These are phyloP conservation scores for Phallusia fumigata DNA, from an alignment of 23 tunicate species.

Conservation along the genomic window DNA sequence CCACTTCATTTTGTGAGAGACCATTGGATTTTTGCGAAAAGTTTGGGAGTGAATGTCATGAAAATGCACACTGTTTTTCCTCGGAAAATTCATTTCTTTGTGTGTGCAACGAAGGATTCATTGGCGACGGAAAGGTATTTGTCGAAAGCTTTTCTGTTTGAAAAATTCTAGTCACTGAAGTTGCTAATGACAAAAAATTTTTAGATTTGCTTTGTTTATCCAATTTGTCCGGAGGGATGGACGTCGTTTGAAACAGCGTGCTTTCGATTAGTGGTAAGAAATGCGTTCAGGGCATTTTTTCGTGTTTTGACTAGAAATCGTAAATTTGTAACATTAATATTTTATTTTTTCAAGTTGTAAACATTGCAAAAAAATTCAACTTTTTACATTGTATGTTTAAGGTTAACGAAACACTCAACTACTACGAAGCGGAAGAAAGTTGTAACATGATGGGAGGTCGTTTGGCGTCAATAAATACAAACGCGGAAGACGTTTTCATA, in stretches of 20 bases:
- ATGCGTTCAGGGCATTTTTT: not conserved
- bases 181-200: no score
- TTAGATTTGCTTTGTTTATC: not conserved
- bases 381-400: not conserved
- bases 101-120: not conserved
- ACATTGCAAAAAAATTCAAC: not conserved
- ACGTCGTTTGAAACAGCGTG: not conserved
- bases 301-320: no score
- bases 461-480: not conserved
- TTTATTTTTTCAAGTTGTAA: not conserved
- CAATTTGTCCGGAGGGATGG: not conserved
- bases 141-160: no score
- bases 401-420: not conserved
- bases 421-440: not conserved
- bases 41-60: not conserved
- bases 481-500: not conserved
- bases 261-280: not conserved
- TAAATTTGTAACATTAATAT: no score
- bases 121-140: slow-evolving; percentile 3
- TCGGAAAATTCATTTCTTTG: not conserved
- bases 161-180: no score
- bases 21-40: not conserved
- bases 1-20: not conserved
- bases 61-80: not conserved
- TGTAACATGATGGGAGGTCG: not conserved